phyloP scores from a whole-genome alignment of 2,888 invertebrate species.

The Brachycybe producta region DNA sequence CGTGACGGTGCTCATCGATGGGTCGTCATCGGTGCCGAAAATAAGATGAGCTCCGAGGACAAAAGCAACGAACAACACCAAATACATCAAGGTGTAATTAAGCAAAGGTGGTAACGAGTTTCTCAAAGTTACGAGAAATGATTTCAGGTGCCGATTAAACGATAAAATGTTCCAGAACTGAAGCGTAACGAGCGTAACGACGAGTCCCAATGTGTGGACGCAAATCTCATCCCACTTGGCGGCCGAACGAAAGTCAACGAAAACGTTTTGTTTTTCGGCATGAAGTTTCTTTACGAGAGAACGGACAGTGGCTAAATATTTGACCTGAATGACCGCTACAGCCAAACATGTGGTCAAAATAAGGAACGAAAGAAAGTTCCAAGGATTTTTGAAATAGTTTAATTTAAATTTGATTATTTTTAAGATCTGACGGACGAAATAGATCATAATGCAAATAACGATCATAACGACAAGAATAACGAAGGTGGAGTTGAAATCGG shows the following conservation, averaged over 20 bases:
- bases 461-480: not conserved
- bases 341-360: conserved; percentile 3
- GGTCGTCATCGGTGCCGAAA: not conserved
- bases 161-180: conserved; percentile 13
- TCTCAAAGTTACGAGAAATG: conserved; percentile 8
- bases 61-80: conserved; percentile 5
- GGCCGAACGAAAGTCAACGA: conserved; percentile 2
- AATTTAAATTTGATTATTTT: not conserved
- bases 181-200: conserved; percentile 6
- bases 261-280: not conserved
- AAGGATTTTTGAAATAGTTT: not conserved
- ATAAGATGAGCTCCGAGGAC: not conserved
- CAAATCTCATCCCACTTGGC: conserved; percentile 5
- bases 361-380: conserved; percentile 1
- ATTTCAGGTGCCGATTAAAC: conserved; percentile 14
- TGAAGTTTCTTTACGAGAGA: conserved; percentile 1
- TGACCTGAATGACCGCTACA: conserved; percentile 1
- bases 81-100: not conserved
- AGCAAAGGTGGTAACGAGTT: not conserved
- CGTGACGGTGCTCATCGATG: not conserved
- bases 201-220: conserved; percentile 2
- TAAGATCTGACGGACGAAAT: not conserved
- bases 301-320: not conserved
- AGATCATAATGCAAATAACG: not conserved
- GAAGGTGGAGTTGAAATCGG: not conserved